A percentile compares a stretch with the other conserved stretches of the same genome.
Conservation (phyloP, 2,797 vertebrate genomes). For the Taeniopygia guttata region DNA sequence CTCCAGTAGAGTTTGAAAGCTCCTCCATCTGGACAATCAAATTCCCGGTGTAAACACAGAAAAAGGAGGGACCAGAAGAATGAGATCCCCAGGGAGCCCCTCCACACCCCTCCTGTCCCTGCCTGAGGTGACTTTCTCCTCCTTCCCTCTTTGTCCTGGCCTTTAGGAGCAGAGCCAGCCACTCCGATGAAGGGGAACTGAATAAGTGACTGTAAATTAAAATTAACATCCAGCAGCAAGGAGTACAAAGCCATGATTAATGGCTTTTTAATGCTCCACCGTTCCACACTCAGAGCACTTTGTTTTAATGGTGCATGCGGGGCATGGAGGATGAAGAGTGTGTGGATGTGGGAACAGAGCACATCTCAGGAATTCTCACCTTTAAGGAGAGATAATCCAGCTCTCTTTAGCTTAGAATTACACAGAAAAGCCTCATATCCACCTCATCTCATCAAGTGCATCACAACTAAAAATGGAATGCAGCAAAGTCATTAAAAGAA, state of each 20-base stretch:
- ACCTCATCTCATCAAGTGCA: not conserved
- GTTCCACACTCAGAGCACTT: conserved; percentile 25
- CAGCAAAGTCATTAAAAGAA: conserved; percentile 52
- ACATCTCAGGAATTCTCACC: not conserved
- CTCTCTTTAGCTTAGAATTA: not conserved
- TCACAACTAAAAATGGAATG: not conserved
- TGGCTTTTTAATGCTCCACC: conserved; percentile 38
- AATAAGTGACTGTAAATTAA: conserved; percentile 61
- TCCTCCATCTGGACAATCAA: conserved; percentile 43
- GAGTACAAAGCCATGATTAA: conserved; percentile 65
- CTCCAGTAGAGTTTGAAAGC: conserved; percentile 4
- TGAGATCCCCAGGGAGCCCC: not conserved
- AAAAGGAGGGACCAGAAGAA: conserved; percentile 22
- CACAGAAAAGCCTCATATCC: not conserved
- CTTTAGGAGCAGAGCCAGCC: conserved; percentile 59
- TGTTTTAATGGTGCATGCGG: not conserved
- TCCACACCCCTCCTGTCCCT: not conserved
- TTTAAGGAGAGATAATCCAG: not conserved
- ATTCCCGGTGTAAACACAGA: conserved; percentile 29
- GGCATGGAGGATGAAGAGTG: not conserved
- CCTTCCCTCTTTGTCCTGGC: conserved; percentile 3
- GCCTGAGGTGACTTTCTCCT: conserved; percentile 32
- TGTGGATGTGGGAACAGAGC: not conserved
- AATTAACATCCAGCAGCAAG: conserved; percentile 66
- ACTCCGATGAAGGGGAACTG: not conserved